phyloP scores from a whole-genome alignment of 2,113 vertebrate genomes.

The Hydropotes inermis region DNA sequence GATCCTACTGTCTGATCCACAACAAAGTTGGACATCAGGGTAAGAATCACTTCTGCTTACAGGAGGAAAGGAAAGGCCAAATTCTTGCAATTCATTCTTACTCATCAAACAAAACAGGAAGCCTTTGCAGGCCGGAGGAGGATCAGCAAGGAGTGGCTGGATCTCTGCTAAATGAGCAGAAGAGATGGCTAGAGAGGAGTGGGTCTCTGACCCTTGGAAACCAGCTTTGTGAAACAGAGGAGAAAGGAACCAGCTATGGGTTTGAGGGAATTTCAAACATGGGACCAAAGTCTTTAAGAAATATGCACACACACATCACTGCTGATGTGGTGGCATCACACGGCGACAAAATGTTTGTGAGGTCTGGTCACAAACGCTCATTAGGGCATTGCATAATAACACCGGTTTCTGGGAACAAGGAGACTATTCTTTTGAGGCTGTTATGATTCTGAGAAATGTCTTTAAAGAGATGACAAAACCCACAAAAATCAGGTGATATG shows the following conservation, averaged over 20 bases:
- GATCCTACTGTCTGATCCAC: neutral
- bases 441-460: neutral
- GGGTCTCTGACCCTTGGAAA: neutral
- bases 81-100: constrained; percentile 12
- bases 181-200: neutral
- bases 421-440: neutral
- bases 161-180: neutral
- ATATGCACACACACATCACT: neutral
- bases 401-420: neutral
- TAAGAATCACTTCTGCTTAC: constrained; percentile 59
- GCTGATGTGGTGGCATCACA: neutral
- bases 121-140: neutral
- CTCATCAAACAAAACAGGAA: constrained; percentile 33
- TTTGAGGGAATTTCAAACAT: neutral
- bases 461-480: neutral
- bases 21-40: neutral
- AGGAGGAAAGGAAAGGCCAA: neutral
- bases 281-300: neutral
- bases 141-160: neutral
- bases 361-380: neutral
- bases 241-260: neutral
- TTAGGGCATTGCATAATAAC: neutral
- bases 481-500: neutral
- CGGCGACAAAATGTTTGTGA: neutral
- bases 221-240: neutral